Percentiles rank a stretch among this genome's conserved stretches.
Evolutionary conservation across 2,113 vertebrate species (phyloP).

Genomic region (Platichthys flesus): DNA sequence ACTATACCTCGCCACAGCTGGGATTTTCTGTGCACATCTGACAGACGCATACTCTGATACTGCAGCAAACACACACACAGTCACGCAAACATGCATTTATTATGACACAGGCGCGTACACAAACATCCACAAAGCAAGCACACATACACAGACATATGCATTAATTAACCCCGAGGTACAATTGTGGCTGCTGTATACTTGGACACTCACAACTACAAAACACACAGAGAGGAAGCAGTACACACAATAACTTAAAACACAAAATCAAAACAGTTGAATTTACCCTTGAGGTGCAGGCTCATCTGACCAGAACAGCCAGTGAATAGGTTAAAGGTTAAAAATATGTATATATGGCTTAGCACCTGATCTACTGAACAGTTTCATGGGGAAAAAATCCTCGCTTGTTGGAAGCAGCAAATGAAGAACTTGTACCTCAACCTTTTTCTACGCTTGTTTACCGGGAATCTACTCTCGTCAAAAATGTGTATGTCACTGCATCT

Average conservation of each 20-base stretch:
- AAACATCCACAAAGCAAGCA: constrained; percentile 22
- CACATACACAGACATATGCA: constrained; percentile 13
- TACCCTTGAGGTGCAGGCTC: constrained; percentile 5
- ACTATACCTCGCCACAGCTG: constrained; percentile 97
- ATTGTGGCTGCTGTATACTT: constrained; percentile 4
- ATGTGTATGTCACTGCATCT: not conserved
- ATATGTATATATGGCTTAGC: too few species aligned
- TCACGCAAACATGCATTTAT: constrained; percentile 12
- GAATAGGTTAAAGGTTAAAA: not conserved
- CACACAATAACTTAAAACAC: constrained; percentile 26
- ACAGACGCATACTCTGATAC: constrained; percentile 93
- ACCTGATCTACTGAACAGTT: not conserved
- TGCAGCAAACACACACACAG: constrained; percentile 74
- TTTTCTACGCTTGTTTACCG: not conserved
- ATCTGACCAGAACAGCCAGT: constrained; percentile 30
- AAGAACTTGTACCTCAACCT: not conserved
- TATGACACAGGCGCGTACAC: constrained; percentile 12
- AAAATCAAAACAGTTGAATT: constrained; percentile 34
- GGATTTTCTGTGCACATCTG: constrained; percentile 92
- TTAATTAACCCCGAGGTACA: constrained; percentile 17
- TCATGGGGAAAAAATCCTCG: not conserved
- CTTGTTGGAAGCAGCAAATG: not conserved
- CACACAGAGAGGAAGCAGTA: constrained; percentile 43
- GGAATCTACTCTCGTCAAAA: not conserved
- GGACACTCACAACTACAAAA: constrained; percentile 20